phyloP scores from a whole-genome alignment of 23 tunicate genomes.

The Ascidia mentula region DNA sequence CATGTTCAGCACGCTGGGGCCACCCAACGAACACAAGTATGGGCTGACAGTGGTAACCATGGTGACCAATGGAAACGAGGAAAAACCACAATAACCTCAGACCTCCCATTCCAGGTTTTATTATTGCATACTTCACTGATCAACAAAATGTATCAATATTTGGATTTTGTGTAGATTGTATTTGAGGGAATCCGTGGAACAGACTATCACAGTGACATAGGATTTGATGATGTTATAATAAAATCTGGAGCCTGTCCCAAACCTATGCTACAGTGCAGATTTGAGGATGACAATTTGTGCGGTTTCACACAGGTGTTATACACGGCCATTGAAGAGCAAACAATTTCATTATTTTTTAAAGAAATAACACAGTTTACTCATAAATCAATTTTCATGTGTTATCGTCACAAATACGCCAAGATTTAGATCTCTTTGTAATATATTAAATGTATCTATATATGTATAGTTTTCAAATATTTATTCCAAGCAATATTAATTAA shows the following conservation, averaged over 20 bases:
- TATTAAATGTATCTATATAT: no score
- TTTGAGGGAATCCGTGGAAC: conserved; percentile 68
- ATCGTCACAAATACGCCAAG: no score
- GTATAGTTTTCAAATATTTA: no score
- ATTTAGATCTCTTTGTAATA: no score
- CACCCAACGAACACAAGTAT: conserved; percentile 12
- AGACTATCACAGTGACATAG: conserved; percentile 69
- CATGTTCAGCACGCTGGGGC: conserved; percentile 23
- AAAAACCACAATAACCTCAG: conserved; percentile 30
- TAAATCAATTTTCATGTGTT: no score
- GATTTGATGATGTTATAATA: conserved; percentile 62
- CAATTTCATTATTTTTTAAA: neutral
- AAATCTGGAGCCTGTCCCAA: conserved; percentile 62
- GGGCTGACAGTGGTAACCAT: conserved; percentile 62
- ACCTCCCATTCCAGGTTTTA: conserved; percentile 44
- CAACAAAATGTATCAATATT: neutral
- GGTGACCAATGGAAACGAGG: conserved; percentile 71
- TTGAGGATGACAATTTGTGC: conserved; percentile 38
- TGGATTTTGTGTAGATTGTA: conserved; percentile 35
- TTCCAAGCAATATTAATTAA: no score
- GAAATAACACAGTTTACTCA: no score
- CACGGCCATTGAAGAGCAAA: neutral
- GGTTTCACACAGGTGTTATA: conserved; percentile 53
- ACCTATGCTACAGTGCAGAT: conserved; percentile 55
- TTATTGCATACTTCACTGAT: neutral